Conservation (phyloP, 2,888 invertebrate species). For the Drosophila ustulata region DNA sequence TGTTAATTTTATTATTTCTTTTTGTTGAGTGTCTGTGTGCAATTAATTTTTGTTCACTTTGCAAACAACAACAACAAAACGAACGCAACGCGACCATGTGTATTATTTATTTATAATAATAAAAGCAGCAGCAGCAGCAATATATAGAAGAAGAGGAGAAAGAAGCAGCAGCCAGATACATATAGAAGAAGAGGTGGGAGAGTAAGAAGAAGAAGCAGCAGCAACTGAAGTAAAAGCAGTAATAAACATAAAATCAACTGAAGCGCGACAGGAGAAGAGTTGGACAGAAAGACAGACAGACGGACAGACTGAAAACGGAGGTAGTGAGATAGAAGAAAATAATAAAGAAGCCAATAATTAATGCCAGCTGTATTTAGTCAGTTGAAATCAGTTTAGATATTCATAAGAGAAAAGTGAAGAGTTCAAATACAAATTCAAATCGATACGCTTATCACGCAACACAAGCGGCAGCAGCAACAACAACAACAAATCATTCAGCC, state of each 20-base stretch:
- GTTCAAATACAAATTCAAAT: constrained; percentile 50
- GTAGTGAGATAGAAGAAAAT: constrained; percentile 55
- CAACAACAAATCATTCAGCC: constrained; percentile 21
- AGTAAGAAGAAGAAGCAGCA: constrained; percentile 13
- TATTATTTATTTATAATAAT: constrained; percentile 28
- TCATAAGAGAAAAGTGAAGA: constrained; percentile 23
- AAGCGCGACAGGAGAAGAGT: constrained; percentile 58
- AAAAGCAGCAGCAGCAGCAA: constrained; percentile 8
- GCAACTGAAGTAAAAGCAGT: not conserved
- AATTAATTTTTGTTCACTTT: constrained; percentile 15
- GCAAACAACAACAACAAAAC: constrained; percentile 18
- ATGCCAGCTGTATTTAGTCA: constrained; percentile 16
- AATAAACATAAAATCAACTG: constrained; percentile 51
- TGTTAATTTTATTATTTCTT: constrained; percentile 26
- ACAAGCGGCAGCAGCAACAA: constrained; percentile 10
- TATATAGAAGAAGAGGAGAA: not conserved
- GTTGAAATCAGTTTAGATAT: constrained; percentile 17
- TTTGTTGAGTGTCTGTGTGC: constrained; percentile 10
- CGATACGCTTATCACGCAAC: constrained; percentile 59
- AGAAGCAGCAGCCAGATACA: constrained; percentile 14
- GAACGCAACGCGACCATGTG: constrained; percentile 8
- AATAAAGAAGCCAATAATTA: constrained; percentile 35
- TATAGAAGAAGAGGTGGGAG: not conserved
- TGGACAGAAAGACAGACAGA: constrained; percentile 26
- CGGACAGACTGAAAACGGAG: constrained; percentile 22